Percentiles rank a stretch among this genome's conserved stretches.
These are phyloP conservation scores for Eucidaris tribuloides DNA, from an alignment of 35 echinoderm and acorn worm species.

Conservation along the genomic window DNA sequence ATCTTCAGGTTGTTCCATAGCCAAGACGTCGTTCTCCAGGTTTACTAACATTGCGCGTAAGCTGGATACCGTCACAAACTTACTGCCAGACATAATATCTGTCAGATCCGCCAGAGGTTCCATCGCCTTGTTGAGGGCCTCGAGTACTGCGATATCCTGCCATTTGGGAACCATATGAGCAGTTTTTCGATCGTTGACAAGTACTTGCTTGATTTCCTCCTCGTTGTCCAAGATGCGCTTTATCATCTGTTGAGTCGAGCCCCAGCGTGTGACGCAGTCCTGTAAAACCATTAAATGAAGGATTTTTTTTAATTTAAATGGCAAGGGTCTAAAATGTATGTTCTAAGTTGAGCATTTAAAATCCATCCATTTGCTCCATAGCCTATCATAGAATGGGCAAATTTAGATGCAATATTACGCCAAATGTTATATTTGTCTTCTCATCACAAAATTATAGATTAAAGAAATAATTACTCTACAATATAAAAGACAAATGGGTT, in stretches of 20 bases:
- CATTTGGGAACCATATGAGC: conserved; percentile 12
- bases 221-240: conserved; percentile 11
- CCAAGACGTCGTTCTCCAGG: not conserved
- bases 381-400: not conserved
- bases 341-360: not conserved
- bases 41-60: not conserved
- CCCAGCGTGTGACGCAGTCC: conserved; percentile 44
- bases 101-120: conserved; percentile 31
- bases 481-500: no score
- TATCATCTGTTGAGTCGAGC: conserved; percentile 26
- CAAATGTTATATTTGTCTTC: not conserved
- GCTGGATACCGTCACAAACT: conserved; percentile 37
- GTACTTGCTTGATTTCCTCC: conserved; percentile 7
- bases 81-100: conserved; percentile 45
- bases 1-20: not conserved
- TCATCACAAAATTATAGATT: not conserved
- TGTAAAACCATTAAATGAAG: not conserved
- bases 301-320: not conserved
- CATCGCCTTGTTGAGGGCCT: conserved; percentile 10
- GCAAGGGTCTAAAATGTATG: not conserved
- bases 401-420: not conserved
- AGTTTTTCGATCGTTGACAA: conserved; percentile 1
- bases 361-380: not conserved
- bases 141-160: conserved; percentile 20
- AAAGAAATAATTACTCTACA: not conserved